Evolutionary conservation across 2,113 vertebrate genomes (phyloP).

Genomic region (Furnarius figulus): DNA sequence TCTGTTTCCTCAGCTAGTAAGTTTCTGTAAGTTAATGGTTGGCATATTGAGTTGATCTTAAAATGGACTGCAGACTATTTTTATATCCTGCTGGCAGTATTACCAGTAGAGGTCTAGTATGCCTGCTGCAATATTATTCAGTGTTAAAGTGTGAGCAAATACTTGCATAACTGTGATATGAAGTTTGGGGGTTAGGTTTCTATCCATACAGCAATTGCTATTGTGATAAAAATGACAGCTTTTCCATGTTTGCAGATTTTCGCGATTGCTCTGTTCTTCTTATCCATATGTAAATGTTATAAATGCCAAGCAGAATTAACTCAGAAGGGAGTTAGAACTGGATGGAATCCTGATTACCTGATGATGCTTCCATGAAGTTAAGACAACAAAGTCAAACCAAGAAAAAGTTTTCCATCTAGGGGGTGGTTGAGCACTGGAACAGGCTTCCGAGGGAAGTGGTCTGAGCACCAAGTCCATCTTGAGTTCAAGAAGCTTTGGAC

Average conservation of each 20-base stretch:
- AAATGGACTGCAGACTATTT: constrained; percentile 43
- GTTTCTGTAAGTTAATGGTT: not conserved
- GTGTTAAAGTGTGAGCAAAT: constrained; percentile 64
- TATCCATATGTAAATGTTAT: constrained; percentile 51
- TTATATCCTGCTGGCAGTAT: constrained; percentile 30
- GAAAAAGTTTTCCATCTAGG: not conserved
- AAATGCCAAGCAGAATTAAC: constrained; percentile 25
- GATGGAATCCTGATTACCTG: constrained; percentile 15
- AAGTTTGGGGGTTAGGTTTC: constrained; percentile 46
- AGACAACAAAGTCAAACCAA: not conserved
- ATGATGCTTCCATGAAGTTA: not conserved
- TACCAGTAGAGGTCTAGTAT: constrained; percentile 39
- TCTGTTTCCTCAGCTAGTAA: not conserved
- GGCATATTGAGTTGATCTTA: constrained; percentile 37
- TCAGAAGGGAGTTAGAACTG: not conserved
- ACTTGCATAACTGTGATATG: constrained; percentile 59
- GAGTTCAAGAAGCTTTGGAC: not conserved
- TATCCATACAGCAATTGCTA: constrained; percentile 40
- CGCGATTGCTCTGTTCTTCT: constrained; percentile 57
- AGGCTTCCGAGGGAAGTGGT: not conserved
- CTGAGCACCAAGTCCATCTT: not conserved
- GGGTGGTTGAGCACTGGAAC: not conserved
- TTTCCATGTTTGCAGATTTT: constrained; percentile 57
- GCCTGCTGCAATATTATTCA: constrained; percentile 59
- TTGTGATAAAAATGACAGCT: constrained; percentile 57